Evolutionary conservation across 2,888 invertebrate species (phyloP), one percentile per base, ranked within the genome.

Genomic region (Spicauda simplicius): DNA sequence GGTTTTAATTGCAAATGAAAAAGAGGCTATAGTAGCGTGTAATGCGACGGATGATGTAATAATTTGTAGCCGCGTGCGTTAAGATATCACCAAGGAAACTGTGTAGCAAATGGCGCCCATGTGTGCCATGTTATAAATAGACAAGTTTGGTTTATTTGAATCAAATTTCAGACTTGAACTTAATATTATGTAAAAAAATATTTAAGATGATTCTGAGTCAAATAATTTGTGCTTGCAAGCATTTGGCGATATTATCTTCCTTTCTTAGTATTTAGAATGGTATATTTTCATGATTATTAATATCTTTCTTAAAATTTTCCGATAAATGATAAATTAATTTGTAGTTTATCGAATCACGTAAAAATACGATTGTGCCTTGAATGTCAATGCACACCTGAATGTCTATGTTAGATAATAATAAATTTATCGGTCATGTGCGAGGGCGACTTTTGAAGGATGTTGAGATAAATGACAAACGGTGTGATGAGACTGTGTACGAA

Each of bases 41-140:
- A 45, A 14, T 37, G 20, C 16, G 19, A n/a, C 10, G 70, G 69
- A 75, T 82, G 82, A 83, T 77, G 80, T 82, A 81, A 83, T 74
- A 71, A 59, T 73, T 73, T 73, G 74, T 72, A 69, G 69, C 71
- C 75, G 64, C 30, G 69, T 69, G 72, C 71, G 71, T 68, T 66
- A 63, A 55, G 61, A 64, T 68, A 66, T 65, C 68, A 70, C 68
- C 69, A 74, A 69, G 54, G 69, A 62, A 72, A 72, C 68, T 69
- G 70, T 74, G 76, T 75, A 74, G 75, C 71, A 58, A 74, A 77
- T 77, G 76, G 74, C 71, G 53, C 69, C 78, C 76, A 75, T 74
- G 72, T 77, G 77, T 71, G 71, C 68, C 66, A 60, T 60, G 69
- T 70, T 75, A 74, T 30, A 54, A 73, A 74, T 73, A 75, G 74